A percentile compares a stretch with the other conserved stretches of the same genome.
phyloP scores from a whole-genome alignment of 2,113 vertebrate species.

The Pyxicephalus adspersus region DNA sequence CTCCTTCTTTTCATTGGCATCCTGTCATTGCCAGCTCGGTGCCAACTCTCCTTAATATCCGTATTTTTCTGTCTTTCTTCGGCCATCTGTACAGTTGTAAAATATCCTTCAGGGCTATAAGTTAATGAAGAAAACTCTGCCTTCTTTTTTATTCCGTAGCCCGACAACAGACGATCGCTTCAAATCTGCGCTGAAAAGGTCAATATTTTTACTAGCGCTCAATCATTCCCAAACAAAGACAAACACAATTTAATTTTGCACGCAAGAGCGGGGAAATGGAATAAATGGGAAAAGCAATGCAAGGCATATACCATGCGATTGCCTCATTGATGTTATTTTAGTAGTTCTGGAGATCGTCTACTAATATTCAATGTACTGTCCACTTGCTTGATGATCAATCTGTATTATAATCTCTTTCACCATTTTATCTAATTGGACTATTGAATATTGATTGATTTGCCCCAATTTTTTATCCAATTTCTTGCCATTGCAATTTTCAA shows the following conservation, averaged over 20 bases:
- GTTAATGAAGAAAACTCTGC: constrained; percentile 50
- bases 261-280: constrained; percentile 4
- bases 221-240: constrained; percentile 42
- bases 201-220: constrained; percentile 51
- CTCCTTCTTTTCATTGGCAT: constrained; percentile 49
- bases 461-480: too few relatives aligned
- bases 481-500: too few relatives aligned
- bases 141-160: constrained; percentile 9
- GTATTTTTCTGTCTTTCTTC: constrained; percentile 43
- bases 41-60: constrained; percentile 51
- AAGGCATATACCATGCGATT: too few relatives aligned
- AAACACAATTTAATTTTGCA: constrained; percentile 28
- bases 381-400: too few relatives aligned
- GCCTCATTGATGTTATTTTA: too few relatives aligned
- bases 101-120: constrained; percentile 52
- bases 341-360: too few relatives aligned
- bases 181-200: constrained; percentile 47
- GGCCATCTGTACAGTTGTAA: constrained; percentile 53
- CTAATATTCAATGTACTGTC: too few relatives aligned
- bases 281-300: not conserved
- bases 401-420: too few relatives aligned
- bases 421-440: too few relatives aligned
- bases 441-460: too few relatives aligned
- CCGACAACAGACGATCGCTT: constrained; percentile 41
- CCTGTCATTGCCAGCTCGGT: constrained; percentile 37